phyloP scores from a whole-genome alignment of 2,888 invertebrate species.

The Dryocosmus kuriphilus region DNA sequence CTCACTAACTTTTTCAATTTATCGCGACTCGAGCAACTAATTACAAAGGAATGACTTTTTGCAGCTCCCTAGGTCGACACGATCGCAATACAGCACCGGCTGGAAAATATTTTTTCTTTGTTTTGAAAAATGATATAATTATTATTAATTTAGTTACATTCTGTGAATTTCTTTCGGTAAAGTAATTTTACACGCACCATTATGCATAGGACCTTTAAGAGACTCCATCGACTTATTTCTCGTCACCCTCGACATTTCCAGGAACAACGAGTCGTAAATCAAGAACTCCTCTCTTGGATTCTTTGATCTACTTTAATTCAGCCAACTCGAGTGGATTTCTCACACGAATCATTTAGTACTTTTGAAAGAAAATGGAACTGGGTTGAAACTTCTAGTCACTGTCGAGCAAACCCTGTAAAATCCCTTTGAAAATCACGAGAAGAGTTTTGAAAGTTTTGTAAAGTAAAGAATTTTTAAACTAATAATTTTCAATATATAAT shows the following conservation, averaged over 20 bases:
- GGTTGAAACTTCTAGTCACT: neutral
- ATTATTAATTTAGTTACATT: neutral
- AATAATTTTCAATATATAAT: too few species aligned
- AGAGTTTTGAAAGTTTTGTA: neutral
- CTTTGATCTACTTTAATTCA: constrained; percentile 7
- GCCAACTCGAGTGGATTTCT: constrained; percentile 3
- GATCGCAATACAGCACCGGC: constrained; percentile 42
- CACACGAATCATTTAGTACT: neutral
- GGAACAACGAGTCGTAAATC: constrained; percentile 1
- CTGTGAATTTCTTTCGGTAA: neutral
- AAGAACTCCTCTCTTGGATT: constrained; percentile 2
- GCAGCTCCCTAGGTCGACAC: constrained; percentile 51
- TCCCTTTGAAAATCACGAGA: neutral
- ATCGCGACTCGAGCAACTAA: constrained; percentile 73
- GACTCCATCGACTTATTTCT: neutral
- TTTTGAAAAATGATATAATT: neutral
- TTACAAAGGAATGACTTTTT: constrained; percentile 74
- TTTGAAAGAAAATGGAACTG: neutral
- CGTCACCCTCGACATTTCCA: constrained; percentile 7
- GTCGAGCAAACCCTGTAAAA: neutral
- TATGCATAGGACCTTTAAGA: neutral
- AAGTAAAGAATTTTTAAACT: too few species aligned
- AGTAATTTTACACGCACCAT: neutral
- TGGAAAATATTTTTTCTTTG: neutral
- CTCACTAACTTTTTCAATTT: constrained; percentile 75